Evolutionary conservation across 2,113 vertebrate genomes (phyloP).

Genomic region (Muntiacus reevesi): DNA sequence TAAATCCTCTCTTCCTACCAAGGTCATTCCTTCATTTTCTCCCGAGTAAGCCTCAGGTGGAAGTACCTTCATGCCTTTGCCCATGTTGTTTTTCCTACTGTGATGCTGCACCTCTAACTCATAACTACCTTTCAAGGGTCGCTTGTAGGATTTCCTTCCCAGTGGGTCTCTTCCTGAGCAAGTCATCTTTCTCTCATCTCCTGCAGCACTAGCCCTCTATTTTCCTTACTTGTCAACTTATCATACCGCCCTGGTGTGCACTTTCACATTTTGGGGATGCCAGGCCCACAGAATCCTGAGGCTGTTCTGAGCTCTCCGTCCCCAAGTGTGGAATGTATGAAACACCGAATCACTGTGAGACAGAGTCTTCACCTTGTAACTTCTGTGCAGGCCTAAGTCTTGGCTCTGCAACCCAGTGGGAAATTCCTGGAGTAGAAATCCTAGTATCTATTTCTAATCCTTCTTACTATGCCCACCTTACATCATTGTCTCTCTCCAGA

Average conservation of each 20-base stretch:
- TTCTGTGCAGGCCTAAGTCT: neutral
- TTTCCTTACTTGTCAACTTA: neutral
- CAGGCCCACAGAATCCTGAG: neutral
- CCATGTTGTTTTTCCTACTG: neutral
- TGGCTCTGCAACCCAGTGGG: neutral
- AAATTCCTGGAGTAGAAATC: neutral
- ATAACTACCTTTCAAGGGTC: neutral
- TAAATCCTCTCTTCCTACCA: neutral
- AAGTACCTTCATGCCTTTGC: neutral
- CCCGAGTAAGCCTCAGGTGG: neutral
- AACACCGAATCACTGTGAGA: neutral
- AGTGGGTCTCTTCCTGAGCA: neutral
- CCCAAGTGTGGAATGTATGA: neutral
- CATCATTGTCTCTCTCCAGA: neutral
- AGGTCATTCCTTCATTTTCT: neutral
- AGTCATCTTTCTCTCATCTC: neutral
- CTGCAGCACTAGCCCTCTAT: neutral
- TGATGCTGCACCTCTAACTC: neutral
- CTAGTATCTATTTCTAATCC: neutral
- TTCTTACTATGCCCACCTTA: neutral
- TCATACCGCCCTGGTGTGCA: neutral
- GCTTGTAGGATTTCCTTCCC: neutral
- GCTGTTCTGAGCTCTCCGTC: neutral
- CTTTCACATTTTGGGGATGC: neutral
- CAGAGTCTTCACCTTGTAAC: neutral